These are phyloP conservation scores for Brachionus manjavacas DNA, from an alignment of 1,140 invertebrate genomes.

Conservation along the genomic window DNA sequence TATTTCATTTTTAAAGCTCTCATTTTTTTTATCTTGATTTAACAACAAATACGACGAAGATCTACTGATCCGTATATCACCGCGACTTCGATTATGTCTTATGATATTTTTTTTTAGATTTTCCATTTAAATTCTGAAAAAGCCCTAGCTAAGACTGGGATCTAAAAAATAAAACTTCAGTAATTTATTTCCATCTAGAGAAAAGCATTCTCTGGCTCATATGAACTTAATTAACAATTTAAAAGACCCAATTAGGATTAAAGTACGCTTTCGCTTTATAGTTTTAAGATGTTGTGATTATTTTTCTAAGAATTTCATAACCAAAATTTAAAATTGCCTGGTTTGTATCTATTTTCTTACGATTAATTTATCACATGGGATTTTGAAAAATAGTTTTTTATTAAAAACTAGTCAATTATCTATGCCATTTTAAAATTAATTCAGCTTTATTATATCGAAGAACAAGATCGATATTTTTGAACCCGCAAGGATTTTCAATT, in stretches of 20 bases:
- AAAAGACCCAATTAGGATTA: not conserved
- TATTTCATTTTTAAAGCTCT: slow-evolving; percentile 5
- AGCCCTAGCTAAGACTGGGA: not conserved
- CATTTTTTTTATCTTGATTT: not conserved
- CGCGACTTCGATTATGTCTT: not conserved
- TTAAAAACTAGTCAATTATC: not conserved
- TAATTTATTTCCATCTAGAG: not conserved
- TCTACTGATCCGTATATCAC: not conserved
- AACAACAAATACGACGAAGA: not conserved
- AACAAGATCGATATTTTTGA: not conserved
- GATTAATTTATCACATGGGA: not conserved
- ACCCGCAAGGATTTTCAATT: not conserved
- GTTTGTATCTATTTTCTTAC: not conserved
- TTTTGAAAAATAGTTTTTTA: not conserved
- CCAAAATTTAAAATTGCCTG: not conserved
- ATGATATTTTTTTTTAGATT: slow-evolving; percentile 6
- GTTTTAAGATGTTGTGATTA: not conserved
- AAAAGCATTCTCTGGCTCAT: not conserved
- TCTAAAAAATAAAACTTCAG: not conserved
- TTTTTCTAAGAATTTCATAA: not conserved
- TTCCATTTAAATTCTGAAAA: not conserved
- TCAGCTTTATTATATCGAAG: not conserved
- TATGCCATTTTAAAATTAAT: not conserved
- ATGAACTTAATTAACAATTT: not conserved
- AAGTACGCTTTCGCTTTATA: not conserved